phyloP scores from a whole-genome alignment of 2,888 invertebrate species.

The Kuschelorhynchus macadamiae region DNA sequence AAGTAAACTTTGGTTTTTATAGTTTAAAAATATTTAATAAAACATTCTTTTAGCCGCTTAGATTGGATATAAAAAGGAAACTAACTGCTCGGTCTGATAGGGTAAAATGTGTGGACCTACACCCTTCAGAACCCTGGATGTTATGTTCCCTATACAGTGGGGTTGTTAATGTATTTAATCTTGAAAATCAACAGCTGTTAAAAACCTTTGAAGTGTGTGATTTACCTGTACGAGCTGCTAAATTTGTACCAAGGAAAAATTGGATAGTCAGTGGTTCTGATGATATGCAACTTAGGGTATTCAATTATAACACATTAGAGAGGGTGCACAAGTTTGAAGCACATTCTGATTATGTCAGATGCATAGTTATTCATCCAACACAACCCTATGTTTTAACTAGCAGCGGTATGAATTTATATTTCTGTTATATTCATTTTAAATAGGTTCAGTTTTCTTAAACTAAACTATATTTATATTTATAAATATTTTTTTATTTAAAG shows the following conservation, averaged over 20 bases:
- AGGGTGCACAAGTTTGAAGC: conserved; percentile 97
- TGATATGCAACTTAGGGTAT: conserved; percentile 95
- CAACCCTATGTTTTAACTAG: conserved; percentile 97
- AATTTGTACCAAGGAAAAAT: conserved; percentile 97
- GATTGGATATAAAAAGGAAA: conserved; percentile 98
- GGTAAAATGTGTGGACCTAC: conserved; percentile 98
- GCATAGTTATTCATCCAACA: conserved; percentile 96
- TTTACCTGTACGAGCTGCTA: conserved; percentile 94
- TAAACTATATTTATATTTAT: too few species aligned
- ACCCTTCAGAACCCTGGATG: conserved; percentile 99
- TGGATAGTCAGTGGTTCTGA: conserved; percentile 99
- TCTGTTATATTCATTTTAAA: neutral
- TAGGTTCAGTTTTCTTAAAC: too few species aligned
- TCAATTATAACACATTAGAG: conserved; percentile 99
- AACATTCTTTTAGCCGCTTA: conserved; percentile 81
- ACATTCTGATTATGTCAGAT: conserved; percentile 97
- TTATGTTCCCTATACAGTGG: conserved; percentile 98
- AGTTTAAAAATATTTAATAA: neutral
- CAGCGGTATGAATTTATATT: conserved; percentile 80
- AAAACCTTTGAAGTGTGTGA: conserved; percentile 96
- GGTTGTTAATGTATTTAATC: conserved; percentile 99
- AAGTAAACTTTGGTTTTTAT: neutral
- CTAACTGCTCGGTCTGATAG: conserved; percentile 97
- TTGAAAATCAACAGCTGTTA: conserved; percentile 92
- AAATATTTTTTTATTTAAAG: too few species aligned